These are phyloP conservation scores for Abscondita cerata DNA, from an alignment of 2,888 invertebrate genomes.

Conservation along the genomic window DNA sequence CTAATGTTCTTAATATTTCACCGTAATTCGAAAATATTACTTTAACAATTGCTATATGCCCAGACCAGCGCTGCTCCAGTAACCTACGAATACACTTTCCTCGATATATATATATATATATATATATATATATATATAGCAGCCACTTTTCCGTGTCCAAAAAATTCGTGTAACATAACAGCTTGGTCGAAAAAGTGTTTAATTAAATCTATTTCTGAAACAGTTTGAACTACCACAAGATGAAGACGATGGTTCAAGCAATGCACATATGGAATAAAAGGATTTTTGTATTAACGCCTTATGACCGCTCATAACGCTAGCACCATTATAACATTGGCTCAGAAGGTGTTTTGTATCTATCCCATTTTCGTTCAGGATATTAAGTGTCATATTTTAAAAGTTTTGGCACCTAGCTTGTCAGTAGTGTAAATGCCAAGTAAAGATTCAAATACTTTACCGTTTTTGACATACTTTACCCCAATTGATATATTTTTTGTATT, in stretches of 20 bases:
- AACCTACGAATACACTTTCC: conserved; percentile 22
- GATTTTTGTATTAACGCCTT: not conserved
- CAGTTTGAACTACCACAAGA: conserved; percentile 5
- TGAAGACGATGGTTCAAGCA: conserved; percentile 1
- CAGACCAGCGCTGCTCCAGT: conserved; percentile 8
- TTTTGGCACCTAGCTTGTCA: conserved; percentile 5
- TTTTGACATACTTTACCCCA: conserved; percentile 4
- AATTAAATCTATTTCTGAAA: conserved; percentile 13
- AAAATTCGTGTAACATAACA: conserved; percentile 19
- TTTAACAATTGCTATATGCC: not conserved
- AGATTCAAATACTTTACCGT: not conserved
- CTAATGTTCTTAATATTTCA: conserved; percentile 15
- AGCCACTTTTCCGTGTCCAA: conserved; percentile 15
- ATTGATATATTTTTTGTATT: conserved; percentile 25
- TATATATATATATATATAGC: conserved; percentile 12
- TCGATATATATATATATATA: no score
- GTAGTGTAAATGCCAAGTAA: not conserved
- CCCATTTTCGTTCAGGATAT: not conserved
- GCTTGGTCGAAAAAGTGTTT: conserved; percentile 1
- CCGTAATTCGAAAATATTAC: conserved; percentile 9
- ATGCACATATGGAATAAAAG: not conserved
- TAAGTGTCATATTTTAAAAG: not conserved
- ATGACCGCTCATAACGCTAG: not conserved
- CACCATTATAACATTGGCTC: conserved; percentile 4
- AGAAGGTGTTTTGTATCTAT: not conserved